Conservation (phyloP, 92 coral and sea anemone genomes). For the Porites evermanni region DNA sequence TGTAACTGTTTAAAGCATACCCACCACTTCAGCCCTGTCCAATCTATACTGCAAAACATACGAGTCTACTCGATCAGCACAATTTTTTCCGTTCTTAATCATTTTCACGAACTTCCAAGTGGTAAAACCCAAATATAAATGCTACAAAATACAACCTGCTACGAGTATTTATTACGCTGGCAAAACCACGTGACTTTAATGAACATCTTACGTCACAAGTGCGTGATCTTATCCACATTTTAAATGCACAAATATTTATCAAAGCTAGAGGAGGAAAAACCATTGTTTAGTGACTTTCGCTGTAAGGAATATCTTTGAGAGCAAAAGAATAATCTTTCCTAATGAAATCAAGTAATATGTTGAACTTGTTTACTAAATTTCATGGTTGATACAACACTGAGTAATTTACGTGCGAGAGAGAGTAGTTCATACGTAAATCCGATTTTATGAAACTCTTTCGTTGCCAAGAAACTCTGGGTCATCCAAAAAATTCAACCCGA, state of each 20-base stretch:
- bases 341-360: too few relatives aligned
- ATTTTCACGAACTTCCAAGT: not conserved
- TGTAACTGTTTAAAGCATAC: conserved; percentile 23
- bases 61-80: conserved; percentile 52
- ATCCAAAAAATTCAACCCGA: not conserved
- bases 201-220: not conserved
- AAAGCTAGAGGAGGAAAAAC: too few relatives aligned
- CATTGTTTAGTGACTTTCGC: too few relatives aligned
- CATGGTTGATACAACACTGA: too few relatives aligned
- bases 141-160: not conserved
- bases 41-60: conserved; percentile 70
- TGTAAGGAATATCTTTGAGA: too few relatives aligned
- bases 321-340: too few relatives aligned
- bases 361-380: too few relatives aligned
- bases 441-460: not conserved
- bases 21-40: conserved; percentile 85
- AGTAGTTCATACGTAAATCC: too few relatives aligned
- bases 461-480: not conserved
- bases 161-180: not conserved
- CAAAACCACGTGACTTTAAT: not conserved
- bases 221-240: too few relatives aligned
- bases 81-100: conserved; percentile 19
- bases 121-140: not conserved
- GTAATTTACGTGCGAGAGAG: too few relatives aligned
- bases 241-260: too few relatives aligned